A percentile compares a stretch with the other conserved stretches of the same genome.
Conservation (phyloP, 2,797 vertebrate species). For the Pogonophryne albipinna region DNA sequence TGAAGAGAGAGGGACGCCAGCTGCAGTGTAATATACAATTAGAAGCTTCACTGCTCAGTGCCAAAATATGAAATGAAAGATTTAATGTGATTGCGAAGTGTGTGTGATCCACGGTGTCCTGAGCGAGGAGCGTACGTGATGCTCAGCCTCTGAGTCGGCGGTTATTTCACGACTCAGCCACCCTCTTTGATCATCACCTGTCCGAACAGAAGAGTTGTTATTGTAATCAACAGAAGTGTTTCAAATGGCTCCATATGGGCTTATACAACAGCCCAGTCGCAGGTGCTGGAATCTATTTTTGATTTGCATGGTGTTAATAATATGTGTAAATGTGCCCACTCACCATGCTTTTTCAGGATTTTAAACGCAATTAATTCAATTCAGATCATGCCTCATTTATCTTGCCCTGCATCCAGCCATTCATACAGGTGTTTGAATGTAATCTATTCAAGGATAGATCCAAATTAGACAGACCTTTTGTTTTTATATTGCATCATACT, state of each 20-base stretch:
- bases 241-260: neutral
- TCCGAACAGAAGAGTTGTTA: conserved; percentile 18
- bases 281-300: too few species aligned
- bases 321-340: neutral
- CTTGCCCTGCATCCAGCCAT: neutral
- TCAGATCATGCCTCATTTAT: neutral
- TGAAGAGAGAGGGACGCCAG: conserved; percentile 57
- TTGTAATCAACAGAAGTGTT: conserved; percentile 35
- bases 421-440: neutral
- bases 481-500: neutral
- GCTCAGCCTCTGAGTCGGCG: conserved; percentile 30
- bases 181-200: conserved; percentile 21
- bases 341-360: too few species aligned
- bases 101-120: conserved; percentile 28
- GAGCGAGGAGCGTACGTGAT: conserved; percentile 9
- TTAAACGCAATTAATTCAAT: neutral
- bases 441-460: neutral
- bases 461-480: neutral
- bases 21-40: conserved; percentile 76
- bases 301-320: neutral
- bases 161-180: conserved; percentile 24
- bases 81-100: conserved; percentile 62
- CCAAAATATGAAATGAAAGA: conserved; percentile 71
- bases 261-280: conserved; percentile 3
- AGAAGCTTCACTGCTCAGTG: conserved; percentile 55